These are phyloP conservation scores for Nettapus auritus DNA, from an alignment of 2,113 vertebrate genomes.

Conservation along the genomic window DNA sequence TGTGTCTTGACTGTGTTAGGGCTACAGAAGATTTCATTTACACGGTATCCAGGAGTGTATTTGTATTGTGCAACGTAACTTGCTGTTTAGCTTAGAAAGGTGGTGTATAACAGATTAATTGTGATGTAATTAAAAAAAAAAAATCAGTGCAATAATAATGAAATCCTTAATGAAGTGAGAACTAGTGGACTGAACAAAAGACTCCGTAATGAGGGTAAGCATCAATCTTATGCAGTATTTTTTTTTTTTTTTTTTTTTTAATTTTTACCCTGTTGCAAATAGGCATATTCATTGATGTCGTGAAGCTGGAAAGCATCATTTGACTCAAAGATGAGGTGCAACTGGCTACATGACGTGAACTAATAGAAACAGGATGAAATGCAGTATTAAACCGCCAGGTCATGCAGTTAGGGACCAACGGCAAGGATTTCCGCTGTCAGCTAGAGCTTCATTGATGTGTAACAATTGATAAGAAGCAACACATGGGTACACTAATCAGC, in stretches of 20 bases:
- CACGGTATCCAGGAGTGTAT: not conserved
- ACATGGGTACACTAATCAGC: not conserved
- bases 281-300: not conserved
- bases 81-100: not conserved
- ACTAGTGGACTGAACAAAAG: not conserved
- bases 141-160: not conserved
- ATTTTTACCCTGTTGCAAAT: not conserved
- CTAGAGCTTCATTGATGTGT: not conserved
- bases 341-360: not conserved
- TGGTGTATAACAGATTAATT: rapidly evolving
- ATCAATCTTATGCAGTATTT: not conserved
- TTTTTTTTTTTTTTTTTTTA: not conserved
- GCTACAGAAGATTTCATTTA: not conserved
- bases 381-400: not conserved
- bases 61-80: not conserved
- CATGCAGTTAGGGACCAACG: not conserved
- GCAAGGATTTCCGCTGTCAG: not conserved
- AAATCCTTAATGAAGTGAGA: not conserved
- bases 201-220: not conserved
- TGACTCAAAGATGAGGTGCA: not conserved
- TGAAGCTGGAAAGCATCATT: not conserved
- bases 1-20: not conserved
- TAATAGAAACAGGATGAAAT: not conserved
- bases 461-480: not conserved
- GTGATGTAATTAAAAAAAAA: not conserved